phyloP scores from a whole-genome alignment of 2,797 vertebrate genomes.

The Tauraco hartlaubi region DNA sequence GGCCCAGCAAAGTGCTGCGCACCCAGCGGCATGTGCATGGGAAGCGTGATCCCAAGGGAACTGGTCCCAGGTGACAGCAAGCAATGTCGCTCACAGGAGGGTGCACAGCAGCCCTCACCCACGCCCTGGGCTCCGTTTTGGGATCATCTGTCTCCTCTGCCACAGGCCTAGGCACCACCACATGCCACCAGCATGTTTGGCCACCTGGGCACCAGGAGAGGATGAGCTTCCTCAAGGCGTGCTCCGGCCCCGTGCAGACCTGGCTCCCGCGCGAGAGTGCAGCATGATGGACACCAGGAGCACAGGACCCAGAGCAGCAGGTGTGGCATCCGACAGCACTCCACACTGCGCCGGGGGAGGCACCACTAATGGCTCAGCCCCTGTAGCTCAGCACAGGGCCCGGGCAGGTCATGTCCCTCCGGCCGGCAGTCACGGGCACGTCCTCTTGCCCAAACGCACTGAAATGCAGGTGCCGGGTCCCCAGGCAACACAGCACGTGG shows the following conservation, averaged over 20 bases:
- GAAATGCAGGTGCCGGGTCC: neutral
- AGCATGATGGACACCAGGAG: accelerated
- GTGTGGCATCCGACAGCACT: accelerated
- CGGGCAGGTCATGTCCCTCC: neutral
- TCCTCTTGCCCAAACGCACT: neutral
- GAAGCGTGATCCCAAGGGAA: neutral
- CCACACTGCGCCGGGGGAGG: accelerated
- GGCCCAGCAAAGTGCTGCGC: neutral
- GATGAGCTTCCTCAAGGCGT: accelerated
- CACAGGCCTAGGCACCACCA: neutral
- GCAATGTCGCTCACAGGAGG: accelerated
- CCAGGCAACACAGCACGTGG: neutral
- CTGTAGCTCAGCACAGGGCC: neutral
- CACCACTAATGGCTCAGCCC: neutral
- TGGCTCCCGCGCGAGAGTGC: accelerated
- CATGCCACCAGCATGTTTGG: neutral
- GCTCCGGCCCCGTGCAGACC: accelerated
- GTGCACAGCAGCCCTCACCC: neutral
- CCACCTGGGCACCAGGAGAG: neutral
- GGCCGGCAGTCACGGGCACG: neutral
- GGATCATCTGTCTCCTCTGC: neutral
- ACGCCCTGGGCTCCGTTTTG: neutral
- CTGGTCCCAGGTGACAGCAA: neutral
- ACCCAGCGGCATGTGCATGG: accelerated
- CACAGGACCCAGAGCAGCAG: neutral